Conservation (phyloP, 2,113 vertebrate species). For the Tiliqua scincoides region DNA sequence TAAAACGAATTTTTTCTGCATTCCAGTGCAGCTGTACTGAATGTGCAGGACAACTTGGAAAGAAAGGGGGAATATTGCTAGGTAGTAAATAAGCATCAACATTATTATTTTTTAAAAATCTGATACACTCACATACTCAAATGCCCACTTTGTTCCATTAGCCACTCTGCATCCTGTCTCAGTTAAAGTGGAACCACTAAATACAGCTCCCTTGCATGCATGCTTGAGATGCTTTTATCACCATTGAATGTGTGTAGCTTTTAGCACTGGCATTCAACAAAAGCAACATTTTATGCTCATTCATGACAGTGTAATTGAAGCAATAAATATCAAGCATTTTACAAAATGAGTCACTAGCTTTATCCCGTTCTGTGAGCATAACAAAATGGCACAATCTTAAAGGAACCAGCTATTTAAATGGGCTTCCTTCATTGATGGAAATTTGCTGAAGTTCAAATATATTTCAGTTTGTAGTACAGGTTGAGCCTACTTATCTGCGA, state of each 20-base stretch:
- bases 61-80: too few species aligned
- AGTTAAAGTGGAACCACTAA: background rate
- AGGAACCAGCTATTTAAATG: background rate
- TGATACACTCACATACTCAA: background rate
- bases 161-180: background rate
- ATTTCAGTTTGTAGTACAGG: background rate
- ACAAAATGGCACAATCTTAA: background rate
- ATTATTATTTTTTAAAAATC: background rate
- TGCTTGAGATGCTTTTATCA: background rate
- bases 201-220: background rate
- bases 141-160: background rate
- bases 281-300: background rate
- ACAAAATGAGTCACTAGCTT: background rate
- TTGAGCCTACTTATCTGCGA: too few species aligned
- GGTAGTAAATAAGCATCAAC: too few species aligned
- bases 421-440: background rate
- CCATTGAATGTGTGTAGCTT: background rate
- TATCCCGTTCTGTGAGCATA: background rate
- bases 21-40: too few species aligned
- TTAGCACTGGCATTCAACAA: background rate
- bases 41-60: too few species aligned
- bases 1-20: too few species aligned
- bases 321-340: background rate
- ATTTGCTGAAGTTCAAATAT: background rate
- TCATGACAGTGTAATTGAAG: background rate